Evolutionary conservation across 2,797 vertebrate species (phyloP).

Genomic region (Eulemur rubriventer): DNA sequence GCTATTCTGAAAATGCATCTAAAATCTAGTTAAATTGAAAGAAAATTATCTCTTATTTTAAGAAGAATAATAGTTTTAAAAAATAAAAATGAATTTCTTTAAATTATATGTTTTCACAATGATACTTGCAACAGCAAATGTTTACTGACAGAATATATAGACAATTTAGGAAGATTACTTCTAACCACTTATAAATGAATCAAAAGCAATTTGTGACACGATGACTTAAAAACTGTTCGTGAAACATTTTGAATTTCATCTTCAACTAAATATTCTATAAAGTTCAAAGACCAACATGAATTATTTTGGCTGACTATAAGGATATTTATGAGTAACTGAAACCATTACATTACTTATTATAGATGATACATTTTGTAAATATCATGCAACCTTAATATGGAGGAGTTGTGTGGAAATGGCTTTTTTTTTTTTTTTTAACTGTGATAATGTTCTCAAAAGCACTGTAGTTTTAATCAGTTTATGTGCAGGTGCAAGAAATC

Average conservation of each 20-base stretch:
- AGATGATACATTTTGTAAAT: neutral
- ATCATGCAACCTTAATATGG: neutral
- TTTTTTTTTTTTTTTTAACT: neutral
- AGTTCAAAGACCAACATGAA: neutral
- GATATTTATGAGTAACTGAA: neutral
- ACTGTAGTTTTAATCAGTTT: neutral
- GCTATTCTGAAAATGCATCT: neutral
- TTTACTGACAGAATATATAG: neutral
- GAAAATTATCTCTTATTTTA: neutral
- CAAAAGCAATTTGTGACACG: neutral
- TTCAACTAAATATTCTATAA: neutral
- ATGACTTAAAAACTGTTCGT: neutral
- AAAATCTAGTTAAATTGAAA: neutral
- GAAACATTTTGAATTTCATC: neutral
- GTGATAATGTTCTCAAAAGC: neutral
- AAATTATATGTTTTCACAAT: neutral
- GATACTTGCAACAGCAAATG: neutral
- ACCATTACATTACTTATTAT: neutral
- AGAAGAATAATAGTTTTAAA: neutral
- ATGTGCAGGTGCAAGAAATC: neutral
- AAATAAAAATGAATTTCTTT: neutral
- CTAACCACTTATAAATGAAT: neutral
- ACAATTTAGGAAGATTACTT: neutral
- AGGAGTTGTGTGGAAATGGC: neutral
- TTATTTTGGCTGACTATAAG: neutral